A percentile compares a stretch with the other conserved stretches of the same genome.
Conservation (phyloP, 2,113 vertebrate genomes). For the Poicephalus meyeri region DNA sequence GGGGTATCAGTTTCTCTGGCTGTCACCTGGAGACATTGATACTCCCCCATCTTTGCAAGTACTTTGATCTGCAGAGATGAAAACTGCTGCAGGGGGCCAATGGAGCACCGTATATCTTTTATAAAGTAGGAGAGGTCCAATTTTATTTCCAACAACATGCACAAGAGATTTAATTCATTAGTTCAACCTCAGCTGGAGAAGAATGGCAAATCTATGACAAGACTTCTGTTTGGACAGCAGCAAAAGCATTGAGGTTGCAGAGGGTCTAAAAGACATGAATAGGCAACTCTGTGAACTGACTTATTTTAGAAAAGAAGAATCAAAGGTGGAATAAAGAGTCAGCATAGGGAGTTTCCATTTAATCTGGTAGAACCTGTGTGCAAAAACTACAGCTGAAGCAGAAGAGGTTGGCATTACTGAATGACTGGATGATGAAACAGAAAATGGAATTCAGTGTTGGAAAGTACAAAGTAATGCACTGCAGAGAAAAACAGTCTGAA, state of each 20-base stretch:
- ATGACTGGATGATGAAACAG: background rate
- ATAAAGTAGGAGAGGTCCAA: background rate
- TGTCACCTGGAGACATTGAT: slow-evolving; percentile 70
- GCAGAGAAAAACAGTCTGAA: background rate
- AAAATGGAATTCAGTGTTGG: background rate
- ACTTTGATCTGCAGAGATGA: slow-evolving; percentile 22
- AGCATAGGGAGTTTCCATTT: background rate
- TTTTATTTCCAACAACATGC: background rate
- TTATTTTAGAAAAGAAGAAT: background rate
- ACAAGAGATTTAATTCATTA: background rate
- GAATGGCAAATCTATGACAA: background rate
- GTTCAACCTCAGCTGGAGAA: background rate
- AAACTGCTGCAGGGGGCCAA: background rate
- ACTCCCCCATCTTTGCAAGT: slow-evolving; percentile 19
- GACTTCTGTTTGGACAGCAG: background rate
- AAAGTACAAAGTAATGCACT: background rate
- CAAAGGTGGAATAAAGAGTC: background rate
- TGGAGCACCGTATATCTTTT: background rate
- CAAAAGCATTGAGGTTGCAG: fast-evolving
- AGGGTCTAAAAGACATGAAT: background rate
- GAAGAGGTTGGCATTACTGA: background rate
- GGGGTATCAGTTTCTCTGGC: slow-evolving; percentile 56
- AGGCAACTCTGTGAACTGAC: background rate
- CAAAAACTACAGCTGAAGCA: background rate
- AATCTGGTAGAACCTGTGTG: background rate